A percentile compares a stretch with the other conserved stretches of the same genome.
Evolutionary conservation across 2,888 invertebrate species (phyloP).

Genomic region (Neria commutata): DNA sequence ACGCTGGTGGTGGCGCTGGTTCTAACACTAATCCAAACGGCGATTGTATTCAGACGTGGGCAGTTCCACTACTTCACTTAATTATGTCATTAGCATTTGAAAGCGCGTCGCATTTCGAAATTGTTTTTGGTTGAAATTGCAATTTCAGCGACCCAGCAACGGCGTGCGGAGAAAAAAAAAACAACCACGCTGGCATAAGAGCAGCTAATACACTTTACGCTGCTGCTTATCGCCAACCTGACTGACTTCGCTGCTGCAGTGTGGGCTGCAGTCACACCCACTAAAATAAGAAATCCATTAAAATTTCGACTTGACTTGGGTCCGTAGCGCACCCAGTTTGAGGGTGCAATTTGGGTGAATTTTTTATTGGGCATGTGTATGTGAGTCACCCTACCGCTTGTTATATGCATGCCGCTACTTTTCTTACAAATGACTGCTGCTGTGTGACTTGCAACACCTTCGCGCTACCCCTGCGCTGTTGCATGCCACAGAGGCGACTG

Average conservation of each 20-base stretch:
- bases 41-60: too few species aligned
- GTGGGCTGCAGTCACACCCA: neutral
- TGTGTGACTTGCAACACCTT: neutral
- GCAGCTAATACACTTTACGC: neutral
- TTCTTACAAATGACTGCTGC: neutral
- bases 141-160: neutral
- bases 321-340: neutral
- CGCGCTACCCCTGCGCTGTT: neutral
- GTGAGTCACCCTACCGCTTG: neutral
- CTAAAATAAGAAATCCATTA: neutral
- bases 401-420: neutral
- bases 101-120: neutral
- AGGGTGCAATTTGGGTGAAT: too few species aligned
- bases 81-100: neutral
- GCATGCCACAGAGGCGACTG: neutral
- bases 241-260: neutral
- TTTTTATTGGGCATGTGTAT: neutral
- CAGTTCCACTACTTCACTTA: neutral
- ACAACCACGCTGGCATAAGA: neutral
- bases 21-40: too few species aligned
- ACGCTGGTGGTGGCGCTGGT: too few species aligned
- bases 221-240: neutral
- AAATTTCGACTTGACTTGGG: neutral
- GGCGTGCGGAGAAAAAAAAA: neutral
- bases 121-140: neutral